Conservation (phyloP, 2,888 invertebrate genomes). For the Sympetrum striolatum region DNA sequence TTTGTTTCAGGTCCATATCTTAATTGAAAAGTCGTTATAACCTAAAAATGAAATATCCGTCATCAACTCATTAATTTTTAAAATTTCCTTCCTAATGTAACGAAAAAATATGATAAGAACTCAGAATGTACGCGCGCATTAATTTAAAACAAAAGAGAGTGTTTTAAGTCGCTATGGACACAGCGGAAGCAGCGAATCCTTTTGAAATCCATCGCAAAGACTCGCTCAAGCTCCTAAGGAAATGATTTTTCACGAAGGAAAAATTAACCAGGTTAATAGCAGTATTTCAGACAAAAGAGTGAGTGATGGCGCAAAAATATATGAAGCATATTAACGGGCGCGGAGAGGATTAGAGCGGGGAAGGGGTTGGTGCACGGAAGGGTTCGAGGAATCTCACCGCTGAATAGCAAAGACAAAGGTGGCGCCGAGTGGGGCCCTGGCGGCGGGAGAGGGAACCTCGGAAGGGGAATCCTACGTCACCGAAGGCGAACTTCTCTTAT, state of each 20-base stretch:
- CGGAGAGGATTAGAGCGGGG: background rate
- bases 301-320: background rate
- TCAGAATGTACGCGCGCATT: too few relatives aligned
- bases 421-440: background rate
- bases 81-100: too few relatives aligned
- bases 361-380: background rate
- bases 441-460: background rate
- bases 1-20: too few relatives aligned
- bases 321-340: background rate
- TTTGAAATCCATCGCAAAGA: too few relatives aligned
- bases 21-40: too few relatives aligned
- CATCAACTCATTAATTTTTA: too few relatives aligned
- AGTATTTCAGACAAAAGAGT: background rate
- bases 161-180: too few relatives aligned
- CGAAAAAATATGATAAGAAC: too few relatives aligned
- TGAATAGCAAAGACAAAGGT: background rate
- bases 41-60: too few relatives aligned
- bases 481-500: constrained; percentile 24
- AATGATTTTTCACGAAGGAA: background rate
- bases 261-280: background rate
- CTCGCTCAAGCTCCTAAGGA: too few relatives aligned
- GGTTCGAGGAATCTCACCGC: background rate
- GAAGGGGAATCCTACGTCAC: background rate
- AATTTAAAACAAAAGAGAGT: too few relatives aligned
- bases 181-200: background rate